A percentile compares a stretch with the other conserved stretches of the same genome.
phyloP scores from a whole-genome alignment of 1,140 invertebrate genomes.

The Orius laevigatus region DNA sequence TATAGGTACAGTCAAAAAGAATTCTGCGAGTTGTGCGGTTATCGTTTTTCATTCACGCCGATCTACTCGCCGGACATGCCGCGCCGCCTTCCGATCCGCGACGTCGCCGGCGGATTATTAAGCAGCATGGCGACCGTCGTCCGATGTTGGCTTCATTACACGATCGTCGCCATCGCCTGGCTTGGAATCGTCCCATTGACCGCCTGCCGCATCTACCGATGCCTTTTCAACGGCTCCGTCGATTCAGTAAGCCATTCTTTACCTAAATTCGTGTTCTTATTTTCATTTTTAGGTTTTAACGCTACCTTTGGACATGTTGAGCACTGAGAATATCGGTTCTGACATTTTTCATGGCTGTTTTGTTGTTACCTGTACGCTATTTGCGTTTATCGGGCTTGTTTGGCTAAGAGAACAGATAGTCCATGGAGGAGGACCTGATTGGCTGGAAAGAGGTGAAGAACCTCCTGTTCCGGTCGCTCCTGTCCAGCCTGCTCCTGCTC shows the following conservation, averaged over 20 bases:
- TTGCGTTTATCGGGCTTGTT: slow-evolving; percentile 90
- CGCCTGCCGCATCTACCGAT: slow-evolving; percentile 89
- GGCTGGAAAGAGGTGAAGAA: slow-evolving; percentile 52
- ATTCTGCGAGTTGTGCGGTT: slow-evolving; percentile 96
- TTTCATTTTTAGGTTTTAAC: slow-evolving; percentile 41
- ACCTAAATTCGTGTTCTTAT: background rate
- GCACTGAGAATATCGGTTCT: slow-evolving; percentile 78
- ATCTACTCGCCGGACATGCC: slow-evolving; percentile 99
- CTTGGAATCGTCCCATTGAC: slow-evolving; percentile 91
- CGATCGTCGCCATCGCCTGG: slow-evolving; percentile 91
- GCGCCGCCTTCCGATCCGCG: slow-evolving; percentile 75
- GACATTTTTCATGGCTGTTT: slow-evolving; percentile 94
- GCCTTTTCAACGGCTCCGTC: slow-evolving; percentile 77
- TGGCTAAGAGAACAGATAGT: slow-evolving; percentile 97
- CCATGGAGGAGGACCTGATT: slow-evolving; percentile 90
- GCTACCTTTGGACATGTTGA: slow-evolving; percentile 80
- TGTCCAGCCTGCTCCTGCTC: slow-evolving; percentile 16
- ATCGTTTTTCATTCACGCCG: slow-evolving; percentile 92
- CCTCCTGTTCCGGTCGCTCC: slow-evolving; percentile 28
- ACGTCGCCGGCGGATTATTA: slow-evolving; percentile 76
- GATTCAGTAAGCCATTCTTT: slow-evolving; percentile 34
- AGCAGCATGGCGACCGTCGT: slow-evolving; percentile 79
- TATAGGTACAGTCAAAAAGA: slow-evolving; percentile 74
- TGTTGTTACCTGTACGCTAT: slow-evolving; percentile 89
- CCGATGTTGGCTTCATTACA: slow-evolving; percentile 93